Base-by-base conservation (phyloP, 2,888 invertebrate genomes). In the Thymelicus acteon region DNA sequence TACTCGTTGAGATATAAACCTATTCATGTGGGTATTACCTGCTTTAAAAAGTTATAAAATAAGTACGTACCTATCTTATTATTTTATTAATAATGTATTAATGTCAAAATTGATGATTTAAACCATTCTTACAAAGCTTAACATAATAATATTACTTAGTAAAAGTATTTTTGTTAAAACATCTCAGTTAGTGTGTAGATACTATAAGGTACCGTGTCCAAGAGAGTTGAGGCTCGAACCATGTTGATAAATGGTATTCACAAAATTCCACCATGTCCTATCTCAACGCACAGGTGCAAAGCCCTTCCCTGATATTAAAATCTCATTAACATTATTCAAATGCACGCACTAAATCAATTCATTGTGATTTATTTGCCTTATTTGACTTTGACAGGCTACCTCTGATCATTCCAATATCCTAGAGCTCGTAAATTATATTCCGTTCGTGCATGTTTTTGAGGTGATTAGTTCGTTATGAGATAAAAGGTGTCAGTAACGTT, bases 401-500 rank as follows among this genome's bases (percentile, higher is more conserved):
- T 44, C 61, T 54, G 62, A 44, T 68, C n/a, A 54, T 54, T 62
- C 47, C 68, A 68, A 68, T 68, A 68, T 68, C 63, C 48, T 63
- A 69, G 48, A 58, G 63, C 63, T 58, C 63, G 58, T 69, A 69
- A 69, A 69, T 69, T 69, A 69, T 54, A 62, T 2, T 49, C 57
- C n/a, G 48, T 39, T 69, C 69, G 69, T 69, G 69, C 62, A 57
- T 63, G 69, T 69, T 69, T 69, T 63, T 69, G 57, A 69, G 49
- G 63, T 39, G 62, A 58, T 69, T 58, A 63, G 48, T 63, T 63
- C 69, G 58, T 63, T 69, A 57, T 57, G 3, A 69, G 69, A 69
- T 69, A 69, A 69, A 69, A 69, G 69, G 69, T 69, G 69, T 69
- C 69, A 63, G 57, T 63, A 69, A 31, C 63, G 37, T 44, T 69